phyloP scores from a whole-genome alignment of 2,113 vertebrate genomes.

The Caretta caretta region DNA sequence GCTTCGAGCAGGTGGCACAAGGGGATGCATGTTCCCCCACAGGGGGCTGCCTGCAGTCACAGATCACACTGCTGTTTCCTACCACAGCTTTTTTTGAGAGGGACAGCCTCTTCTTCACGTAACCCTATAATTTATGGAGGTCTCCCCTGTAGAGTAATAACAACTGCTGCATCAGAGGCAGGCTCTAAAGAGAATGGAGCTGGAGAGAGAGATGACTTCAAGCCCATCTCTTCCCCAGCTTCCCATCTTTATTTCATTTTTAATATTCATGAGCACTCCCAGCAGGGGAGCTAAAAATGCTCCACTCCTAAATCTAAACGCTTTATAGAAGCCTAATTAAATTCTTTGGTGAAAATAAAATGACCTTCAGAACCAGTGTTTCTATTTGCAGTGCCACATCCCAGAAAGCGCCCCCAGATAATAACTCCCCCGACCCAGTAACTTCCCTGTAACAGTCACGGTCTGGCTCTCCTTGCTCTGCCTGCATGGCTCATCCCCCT shows the following conservation, averaged over 20 bases:
- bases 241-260: constrained; percentile 40
- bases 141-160: neutral
- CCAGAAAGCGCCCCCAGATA: neutral
- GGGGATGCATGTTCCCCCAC: neutral
- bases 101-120: neutral
- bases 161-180: neutral
- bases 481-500: neutral
- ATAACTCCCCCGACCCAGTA: neutral
- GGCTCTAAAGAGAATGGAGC: neutral
- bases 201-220: neutral
- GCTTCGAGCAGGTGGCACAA: neutral
- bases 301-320: constrained; percentile 64
- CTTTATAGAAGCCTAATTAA: constrained; percentile 60
- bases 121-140: neutral
- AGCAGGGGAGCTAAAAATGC: constrained; percentile 69
- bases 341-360: constrained; percentile 45
- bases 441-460: neutral
- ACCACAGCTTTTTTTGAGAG: fast-evolving
- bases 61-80: neutral
- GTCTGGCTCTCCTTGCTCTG: neutral
- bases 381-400: neutral
- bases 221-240: neutral
- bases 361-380: constrained; percentile 63
- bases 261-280: constrained; percentile 71
- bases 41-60: too few species aligned